A percentile compares a stretch with the other conserved stretches of the same genome.
phyloP scores from a whole-genome alignment of 2,888 invertebrate species.

The Fragum fragum region DNA sequence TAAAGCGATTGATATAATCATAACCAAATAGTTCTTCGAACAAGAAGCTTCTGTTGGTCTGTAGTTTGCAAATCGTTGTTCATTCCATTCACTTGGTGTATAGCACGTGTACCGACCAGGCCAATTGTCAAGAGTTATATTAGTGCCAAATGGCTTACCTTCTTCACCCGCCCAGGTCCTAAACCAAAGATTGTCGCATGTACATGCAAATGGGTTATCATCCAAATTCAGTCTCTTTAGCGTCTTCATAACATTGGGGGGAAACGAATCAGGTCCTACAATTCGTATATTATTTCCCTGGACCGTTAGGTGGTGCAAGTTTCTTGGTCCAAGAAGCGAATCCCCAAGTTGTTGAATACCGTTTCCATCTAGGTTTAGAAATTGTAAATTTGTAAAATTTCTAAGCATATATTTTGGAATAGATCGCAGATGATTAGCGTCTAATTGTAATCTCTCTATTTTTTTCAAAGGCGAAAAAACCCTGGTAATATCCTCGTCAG shows the following conservation, averaged over 20 bases:
- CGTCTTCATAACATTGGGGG: background rate
- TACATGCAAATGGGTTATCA: background rate
- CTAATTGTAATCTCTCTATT: background rate
- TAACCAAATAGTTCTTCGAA: background rate
- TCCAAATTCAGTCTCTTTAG: background rate
- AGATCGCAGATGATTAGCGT: background rate
- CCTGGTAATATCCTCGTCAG: background rate
- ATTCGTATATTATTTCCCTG: slow-evolving; percentile 10
- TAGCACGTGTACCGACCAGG: background rate
- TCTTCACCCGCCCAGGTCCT: background rate
- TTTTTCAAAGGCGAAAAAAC: background rate
- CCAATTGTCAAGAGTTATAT: background rate
- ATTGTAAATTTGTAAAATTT: background rate
- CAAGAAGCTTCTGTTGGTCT: background rate
- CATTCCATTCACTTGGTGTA: background rate
- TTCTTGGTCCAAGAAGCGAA: background rate
- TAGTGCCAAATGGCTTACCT: background rate
- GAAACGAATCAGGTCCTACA: background rate
- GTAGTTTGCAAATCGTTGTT: background rate
- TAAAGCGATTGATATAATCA: background rate
- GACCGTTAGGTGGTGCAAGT: background rate
- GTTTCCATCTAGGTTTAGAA: background rate
- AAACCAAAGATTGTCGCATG: background rate
- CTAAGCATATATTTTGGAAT: background rate
- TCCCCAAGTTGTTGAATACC: background rate